Percentiles rank a stretch among this genome's conserved stretches.
These are phyloP conservation scores for Eretmochelys imbricata DNA, from an alignment of 2,113 vertebrate genomes.

Conservation along the genomic window DNA sequence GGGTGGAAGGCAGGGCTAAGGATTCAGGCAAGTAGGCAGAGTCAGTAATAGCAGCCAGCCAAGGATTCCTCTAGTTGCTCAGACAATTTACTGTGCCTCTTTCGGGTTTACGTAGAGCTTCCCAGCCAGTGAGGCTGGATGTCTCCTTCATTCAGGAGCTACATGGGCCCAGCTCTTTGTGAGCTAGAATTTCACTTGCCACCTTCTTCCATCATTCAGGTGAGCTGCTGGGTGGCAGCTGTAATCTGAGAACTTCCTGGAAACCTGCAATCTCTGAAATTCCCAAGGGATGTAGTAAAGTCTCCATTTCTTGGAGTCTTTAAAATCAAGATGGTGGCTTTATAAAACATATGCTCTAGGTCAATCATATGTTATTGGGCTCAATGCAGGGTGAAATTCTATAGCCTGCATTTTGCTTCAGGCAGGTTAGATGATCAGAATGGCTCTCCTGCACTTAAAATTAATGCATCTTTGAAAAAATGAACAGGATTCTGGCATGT, in stretches of 20 bases:
- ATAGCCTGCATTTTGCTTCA: fast-evolving
- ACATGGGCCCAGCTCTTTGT: background rate
- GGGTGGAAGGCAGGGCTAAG: background rate
- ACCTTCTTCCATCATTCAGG: background rate
- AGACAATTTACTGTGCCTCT: background rate
- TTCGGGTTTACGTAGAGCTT: background rate
- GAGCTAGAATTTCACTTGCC: background rate
- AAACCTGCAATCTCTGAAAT: background rate
- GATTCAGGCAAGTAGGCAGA: background rate
- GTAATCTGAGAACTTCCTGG: background rate
- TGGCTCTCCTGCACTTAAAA: background rate
- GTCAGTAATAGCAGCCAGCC: background rate
- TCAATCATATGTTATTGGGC: background rate
- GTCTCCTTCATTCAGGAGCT: background rate
- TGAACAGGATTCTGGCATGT: background rate
- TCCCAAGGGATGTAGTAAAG: background rate
- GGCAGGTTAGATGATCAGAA: background rate
- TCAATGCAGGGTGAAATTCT: background rate
- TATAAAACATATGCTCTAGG: background rate
- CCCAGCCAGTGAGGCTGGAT: background rate
- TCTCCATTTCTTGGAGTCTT: background rate
- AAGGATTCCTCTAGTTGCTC: background rate
- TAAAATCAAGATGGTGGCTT: background rate
- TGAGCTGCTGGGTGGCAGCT: background rate
- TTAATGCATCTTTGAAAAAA: background rate